A percentile compares a stretch with the other conserved stretches of the same genome.
Evolutionary conservation across 2,113 vertebrate genomes (phyloP).

Genomic region (Gila orcuttii): DNA sequence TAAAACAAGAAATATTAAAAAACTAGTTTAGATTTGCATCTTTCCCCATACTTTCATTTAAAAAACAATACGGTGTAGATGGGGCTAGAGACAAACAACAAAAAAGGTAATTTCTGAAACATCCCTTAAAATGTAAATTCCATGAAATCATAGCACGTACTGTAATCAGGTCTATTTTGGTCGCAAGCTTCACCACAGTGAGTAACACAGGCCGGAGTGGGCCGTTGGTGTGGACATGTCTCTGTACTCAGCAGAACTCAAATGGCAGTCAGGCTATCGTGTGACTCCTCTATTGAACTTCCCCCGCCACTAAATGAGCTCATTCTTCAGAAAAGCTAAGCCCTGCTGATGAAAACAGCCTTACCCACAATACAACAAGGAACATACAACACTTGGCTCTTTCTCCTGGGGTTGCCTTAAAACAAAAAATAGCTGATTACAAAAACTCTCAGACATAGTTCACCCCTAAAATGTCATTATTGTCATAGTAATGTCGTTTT

Average conservation of each 20-base stretch:
- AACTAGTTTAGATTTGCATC: background rate
- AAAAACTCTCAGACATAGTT: background rate
- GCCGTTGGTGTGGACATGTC: constrained; percentile 15
- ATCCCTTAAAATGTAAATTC: background rate
- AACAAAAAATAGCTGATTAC: background rate
- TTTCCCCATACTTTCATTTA: background rate
- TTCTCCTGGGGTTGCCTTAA: background rate
- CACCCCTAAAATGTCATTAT: background rate
- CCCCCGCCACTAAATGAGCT: constrained; percentile 57
- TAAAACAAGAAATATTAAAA: background rate
- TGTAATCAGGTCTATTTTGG: constrained; percentile 37
- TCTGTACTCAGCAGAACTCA: constrained; percentile 47
- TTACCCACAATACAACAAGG: background rate
- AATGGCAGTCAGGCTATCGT: constrained; percentile 56
- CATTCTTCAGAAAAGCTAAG: constrained; percentile 53
- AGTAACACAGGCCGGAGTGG: constrained; percentile 28
- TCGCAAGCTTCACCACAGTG: constrained; percentile 35
- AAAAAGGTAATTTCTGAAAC: background rate
- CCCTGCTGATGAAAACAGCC: constrained; percentile 1
- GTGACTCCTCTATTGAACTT: constrained; percentile 65
- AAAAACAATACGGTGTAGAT: background rate
- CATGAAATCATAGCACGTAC: background rate
- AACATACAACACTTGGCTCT: background rate
- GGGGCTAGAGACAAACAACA: background rate
- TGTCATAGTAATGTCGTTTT: background rate